Evolutionary conservation across 1,140 invertebrate genomes (phyloP).

Genomic region (Drosophila lacteicornis): DNA sequence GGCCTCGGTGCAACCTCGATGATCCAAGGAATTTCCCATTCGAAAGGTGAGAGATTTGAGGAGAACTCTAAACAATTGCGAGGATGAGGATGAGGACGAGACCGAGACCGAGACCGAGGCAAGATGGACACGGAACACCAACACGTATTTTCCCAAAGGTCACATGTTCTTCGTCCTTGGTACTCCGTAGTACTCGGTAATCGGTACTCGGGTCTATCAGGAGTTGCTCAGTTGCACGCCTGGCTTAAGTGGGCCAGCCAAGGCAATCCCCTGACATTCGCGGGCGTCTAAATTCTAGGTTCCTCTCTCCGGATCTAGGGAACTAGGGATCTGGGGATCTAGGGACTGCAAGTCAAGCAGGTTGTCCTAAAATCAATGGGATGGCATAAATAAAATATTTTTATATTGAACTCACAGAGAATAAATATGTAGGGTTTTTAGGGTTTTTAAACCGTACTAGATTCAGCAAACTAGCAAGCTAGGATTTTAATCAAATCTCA

Average conservation of each 20-base stretch:
- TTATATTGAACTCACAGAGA: neutral
- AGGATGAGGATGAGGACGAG: neutral
- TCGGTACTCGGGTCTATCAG: neutral
- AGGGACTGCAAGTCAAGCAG: neutral
- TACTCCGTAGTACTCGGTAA: too few relatives aligned
- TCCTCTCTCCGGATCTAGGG: neutral
- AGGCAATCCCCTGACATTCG: constrained; percentile 19
- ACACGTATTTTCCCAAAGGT: constrained; percentile 80
- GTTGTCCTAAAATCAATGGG: neutral
- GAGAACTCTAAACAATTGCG: constrained; percentile 39
- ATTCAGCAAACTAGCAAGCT: too few relatives aligned
- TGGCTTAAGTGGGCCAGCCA: constrained; percentile 43
- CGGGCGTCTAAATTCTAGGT: neutral
- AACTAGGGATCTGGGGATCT: neutral
- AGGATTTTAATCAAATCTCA: too few relatives aligned
- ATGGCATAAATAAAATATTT: neutral
- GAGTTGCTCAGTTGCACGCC: constrained; percentile 27
- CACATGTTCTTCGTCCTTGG: constrained; percentile 54
- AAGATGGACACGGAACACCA: constrained; percentile 6
- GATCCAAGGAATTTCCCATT: constrained; percentile 74
- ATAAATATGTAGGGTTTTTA: neutral
- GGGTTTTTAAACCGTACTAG: too few relatives aligned
- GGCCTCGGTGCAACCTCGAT: constrained; percentile 27
- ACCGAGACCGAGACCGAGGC: neutral
- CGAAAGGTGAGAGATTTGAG: constrained; percentile 73